Evolutionary conservation across 2,113 vertebrate genomes (phyloP).

Genomic region (Aix galericulata): DNA sequence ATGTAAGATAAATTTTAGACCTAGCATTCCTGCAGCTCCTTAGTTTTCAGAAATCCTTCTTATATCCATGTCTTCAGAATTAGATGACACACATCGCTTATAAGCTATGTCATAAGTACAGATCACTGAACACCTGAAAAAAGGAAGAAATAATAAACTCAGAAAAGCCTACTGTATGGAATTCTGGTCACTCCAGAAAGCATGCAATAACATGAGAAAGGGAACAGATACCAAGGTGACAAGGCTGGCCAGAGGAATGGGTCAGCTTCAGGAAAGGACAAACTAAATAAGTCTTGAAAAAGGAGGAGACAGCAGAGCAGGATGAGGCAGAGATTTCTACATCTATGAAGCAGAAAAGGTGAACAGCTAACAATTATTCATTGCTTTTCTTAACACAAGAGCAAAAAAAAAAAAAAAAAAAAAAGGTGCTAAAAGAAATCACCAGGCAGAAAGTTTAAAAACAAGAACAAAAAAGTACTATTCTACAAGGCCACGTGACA

Average conservation of each 20-base stretch:
- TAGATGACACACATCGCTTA: not conserved
- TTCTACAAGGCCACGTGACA: not conserved
- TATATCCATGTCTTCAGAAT: not conserved
- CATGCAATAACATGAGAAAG: not conserved
- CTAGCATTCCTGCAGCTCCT: not conserved
- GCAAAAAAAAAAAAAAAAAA: not conserved
- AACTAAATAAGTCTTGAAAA: not conserved
- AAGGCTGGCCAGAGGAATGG: not conserved
- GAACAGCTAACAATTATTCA: not conserved
- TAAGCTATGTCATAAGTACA: not conserved
- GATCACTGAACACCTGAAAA: not conserved
- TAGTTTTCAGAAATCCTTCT: not conserved
- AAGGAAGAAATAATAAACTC: not conserved
- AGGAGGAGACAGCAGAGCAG: not conserved
- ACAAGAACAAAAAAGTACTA: not conserved
- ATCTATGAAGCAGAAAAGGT: not conserved
- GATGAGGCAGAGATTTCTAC: not conserved
- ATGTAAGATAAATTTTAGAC: not conserved
- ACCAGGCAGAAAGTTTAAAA: not conserved
- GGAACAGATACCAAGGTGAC: not conserved
- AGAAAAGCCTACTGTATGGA: not conserved
- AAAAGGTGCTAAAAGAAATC: not conserved
- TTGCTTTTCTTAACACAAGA: not conserved
- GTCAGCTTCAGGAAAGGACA: not conserved
- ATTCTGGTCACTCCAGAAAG: not conserved